These are phyloP conservation scores for Thamnophis sirtalis DNA, from an alignment of 2,113 vertebrate genomes.

Conservation along the genomic window DNA sequence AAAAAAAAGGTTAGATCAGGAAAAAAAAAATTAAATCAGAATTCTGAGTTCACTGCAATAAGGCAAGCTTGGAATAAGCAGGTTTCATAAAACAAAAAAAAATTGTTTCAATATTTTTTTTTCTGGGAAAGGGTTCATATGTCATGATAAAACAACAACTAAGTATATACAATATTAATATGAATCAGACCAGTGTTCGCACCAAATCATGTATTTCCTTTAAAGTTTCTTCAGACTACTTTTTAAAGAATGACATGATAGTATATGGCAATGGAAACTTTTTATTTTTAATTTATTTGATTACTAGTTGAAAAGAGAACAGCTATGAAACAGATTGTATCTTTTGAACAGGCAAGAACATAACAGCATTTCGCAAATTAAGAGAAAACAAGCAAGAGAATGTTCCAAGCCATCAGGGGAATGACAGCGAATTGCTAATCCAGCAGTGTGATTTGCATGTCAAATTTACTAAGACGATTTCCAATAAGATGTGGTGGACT, in stretches of 20 bases:
- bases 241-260: slow-evolving; percentile 24
- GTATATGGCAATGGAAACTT: slow-evolving; percentile 23
- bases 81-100: background rate
- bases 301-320: slow-evolving; percentile 31
- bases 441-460: background rate
- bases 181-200: background rate
- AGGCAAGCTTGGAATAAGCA: background rate
- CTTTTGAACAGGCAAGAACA: slow-evolving; percentile 23
- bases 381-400: slow-evolving; percentile 48
- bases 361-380: slow-evolving; percentile 31
- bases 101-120: background rate
- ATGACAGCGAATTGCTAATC: background rate
- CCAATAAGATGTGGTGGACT: background rate
- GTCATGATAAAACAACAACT: background rate
- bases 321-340: slow-evolving; percentile 48
- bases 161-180: background rate
- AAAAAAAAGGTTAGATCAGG: background rate
- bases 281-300: slow-evolving; percentile 49
- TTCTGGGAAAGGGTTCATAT: background rate
- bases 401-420: slow-evolving; percentile 2
- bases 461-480: background rate
- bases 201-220: background rate
- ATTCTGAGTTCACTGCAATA: background rate
- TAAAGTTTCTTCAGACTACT: background rate
- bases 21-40: background rate